phyloP scores from a whole-genome alignment of 1,140 invertebrate genomes.

The Andricus grossulariae region DNA sequence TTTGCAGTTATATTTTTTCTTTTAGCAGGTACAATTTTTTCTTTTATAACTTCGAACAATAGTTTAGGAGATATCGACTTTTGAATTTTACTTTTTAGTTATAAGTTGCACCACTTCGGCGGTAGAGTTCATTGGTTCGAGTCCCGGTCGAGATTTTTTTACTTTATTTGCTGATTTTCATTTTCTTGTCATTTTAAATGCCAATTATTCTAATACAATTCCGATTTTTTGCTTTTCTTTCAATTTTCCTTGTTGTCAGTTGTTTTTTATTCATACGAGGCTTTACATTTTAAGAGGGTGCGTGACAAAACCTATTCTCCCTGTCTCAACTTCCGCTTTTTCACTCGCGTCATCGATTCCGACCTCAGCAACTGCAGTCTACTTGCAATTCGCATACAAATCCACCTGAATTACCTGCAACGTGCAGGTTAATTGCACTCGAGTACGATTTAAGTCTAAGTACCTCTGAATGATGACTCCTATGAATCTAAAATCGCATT shows the following conservation, averaged over 20 bases:
- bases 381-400: slow-evolving; percentile 39
- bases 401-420: slow-evolving; percentile 52
- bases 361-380: slow-evolving; percentile 28
- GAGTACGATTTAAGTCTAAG: slow-evolving; percentile 54
- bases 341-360: slow-evolving; percentile 27
- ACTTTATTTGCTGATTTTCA: too few species aligned
- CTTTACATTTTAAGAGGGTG: slow-evolving; percentile 27
- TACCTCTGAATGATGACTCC: slow-evolving; percentile 49
- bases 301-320: slow-evolving; percentile 18
- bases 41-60: too few species aligned
- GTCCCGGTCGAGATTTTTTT: too few species aligned
- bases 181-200: too few species aligned
- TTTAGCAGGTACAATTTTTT: too few species aligned
- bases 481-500: not conserved
- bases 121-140: too few species aligned
- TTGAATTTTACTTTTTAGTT: too few species aligned
- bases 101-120: too few species aligned
- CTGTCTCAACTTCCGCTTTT: slow-evolving; percentile 18
- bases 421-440: slow-evolving; percentile 52
- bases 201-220: not conserved
- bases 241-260: not conserved
- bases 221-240: not conserved
- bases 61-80: too few species aligned
- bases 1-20: too few species aligned
- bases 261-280: slow-evolving; percentile 10